Evolutionary conservation across 2,888 invertebrate genomes (phyloP).

Genomic region (Stegana nigrithorax): DNA sequence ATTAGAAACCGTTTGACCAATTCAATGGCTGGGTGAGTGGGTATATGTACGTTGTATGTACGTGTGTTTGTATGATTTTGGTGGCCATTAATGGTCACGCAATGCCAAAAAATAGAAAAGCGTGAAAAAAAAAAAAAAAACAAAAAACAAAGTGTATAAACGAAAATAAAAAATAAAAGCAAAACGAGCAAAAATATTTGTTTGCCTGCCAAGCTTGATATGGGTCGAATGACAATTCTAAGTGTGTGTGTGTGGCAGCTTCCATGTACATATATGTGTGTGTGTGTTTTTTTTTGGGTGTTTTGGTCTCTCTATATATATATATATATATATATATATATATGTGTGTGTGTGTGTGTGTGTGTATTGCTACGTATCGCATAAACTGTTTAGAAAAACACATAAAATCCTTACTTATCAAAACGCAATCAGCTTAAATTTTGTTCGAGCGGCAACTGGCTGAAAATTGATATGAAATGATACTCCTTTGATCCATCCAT

Average conservation of each 20-base stretch:
- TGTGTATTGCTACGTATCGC: constrained; percentile 1
- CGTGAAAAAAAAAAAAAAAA: too few relatives aligned
- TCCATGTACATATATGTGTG: constrained; percentile 6
- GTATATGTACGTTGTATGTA: neutral
- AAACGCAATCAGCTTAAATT: constrained; percentile 55
- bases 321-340: constrained; percentile 18
- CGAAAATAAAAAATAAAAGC: too few relatives aligned
- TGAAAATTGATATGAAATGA: constrained; percentile 28
- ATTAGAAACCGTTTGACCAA: neutral
- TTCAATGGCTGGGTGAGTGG: neutral
- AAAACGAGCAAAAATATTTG: constrained; percentile 46
- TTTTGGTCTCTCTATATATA: neutral
- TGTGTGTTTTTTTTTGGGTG: neutral
- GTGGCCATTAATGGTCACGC: constrained; percentile 51
- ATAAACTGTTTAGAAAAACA: constrained; percentile 52
- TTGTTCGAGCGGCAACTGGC: neutral
- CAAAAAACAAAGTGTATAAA: neutral
- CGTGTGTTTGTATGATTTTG: too few relatives aligned
- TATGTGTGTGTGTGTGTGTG: constrained; percentile 28
- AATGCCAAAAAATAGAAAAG: constrained; percentile 38
- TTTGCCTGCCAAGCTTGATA: constrained; percentile 41
- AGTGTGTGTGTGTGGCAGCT: constrained; percentile 16
- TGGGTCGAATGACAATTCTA: constrained; percentile 29
- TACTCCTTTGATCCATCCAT: constrained; percentile 16
- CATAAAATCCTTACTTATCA: constrained; percentile 62